Base-by-base conservation (phyloP, 2,888 invertebrate species). In the Gryllus longicercus region DNA sequence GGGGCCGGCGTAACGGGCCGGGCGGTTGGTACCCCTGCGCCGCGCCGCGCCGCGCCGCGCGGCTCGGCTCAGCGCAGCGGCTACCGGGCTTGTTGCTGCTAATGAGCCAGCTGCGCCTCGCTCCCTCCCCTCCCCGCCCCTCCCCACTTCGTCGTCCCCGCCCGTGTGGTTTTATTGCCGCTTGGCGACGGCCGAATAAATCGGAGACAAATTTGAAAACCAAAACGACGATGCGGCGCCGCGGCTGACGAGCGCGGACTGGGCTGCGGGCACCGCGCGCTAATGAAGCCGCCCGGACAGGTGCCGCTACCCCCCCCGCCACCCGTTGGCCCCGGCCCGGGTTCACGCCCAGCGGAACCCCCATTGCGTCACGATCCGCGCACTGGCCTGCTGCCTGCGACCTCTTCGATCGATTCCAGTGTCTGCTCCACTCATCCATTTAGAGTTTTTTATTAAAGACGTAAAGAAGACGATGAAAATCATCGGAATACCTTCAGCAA, bases 51-150 rank as follows among this genome's bases (percentile, higher is more conserved):
- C 8, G 63, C 63, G 5, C 38, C 0, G 38, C 38, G 3, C 38
- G 38, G 38, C 38, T 3, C 38, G 38, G 38, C 38, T 5, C 38
- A 8, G 38, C 63, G n/a, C 63, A 14, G 16, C 63, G 63, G 63
- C 63, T 63, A 63, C 63, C n/a, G 63, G 63, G 63, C 63, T 63
- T 63, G 63, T 63, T n/a, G 63, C n/a, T n/a, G n/a, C 63, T 63
- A 63, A 63, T 63, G 63, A 63, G 63, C 63, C 63, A 63, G 63
- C 63, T 63, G 63, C 63, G 63, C 63, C n/a, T 14, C 63, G 16
- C 63, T 16, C 63, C 63, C 2, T 2, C 38, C 14, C 63, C 14
- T 63, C 63, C 14, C 63, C 63, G 16, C 8, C 74, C 23, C 75
- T 11, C 25, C 21, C 79, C 75, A 11, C 25, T 11, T 16, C 18